phyloP scores from a whole-genome alignment of 2,888 invertebrate species.

The Spatulosminthurus flaviceps region DNA sequence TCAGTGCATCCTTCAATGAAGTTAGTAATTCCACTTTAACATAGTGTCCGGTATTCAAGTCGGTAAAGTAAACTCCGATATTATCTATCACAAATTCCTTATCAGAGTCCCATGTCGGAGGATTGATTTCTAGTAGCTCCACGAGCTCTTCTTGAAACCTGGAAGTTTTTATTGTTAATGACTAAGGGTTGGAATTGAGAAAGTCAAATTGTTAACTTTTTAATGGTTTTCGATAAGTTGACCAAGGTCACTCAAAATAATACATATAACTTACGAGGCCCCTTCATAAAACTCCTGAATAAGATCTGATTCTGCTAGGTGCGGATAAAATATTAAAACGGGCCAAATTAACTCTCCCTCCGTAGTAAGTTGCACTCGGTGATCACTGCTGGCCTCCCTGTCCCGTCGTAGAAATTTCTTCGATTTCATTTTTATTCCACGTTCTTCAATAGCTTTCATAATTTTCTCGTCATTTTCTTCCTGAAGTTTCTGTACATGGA shows the following conservation, averaged over 20 bases:
- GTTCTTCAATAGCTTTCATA: constrained; percentile 64
- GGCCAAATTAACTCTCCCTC: constrained; percentile 81
- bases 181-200: too few relatives aligned
- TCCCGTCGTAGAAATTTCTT: constrained; percentile 51
- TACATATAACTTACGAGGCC: constrained; percentile 68
- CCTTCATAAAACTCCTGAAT: constrained; percentile 83
- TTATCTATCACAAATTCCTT: constrained; percentile 72
- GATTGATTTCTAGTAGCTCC: constrained; percentile 74
- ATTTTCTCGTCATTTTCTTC: constrained; percentile 57
- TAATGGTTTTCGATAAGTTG: too few relatives aligned
- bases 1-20: constrained; percentile 73
- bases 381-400: constrained; percentile 45
- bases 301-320: constrained; percentile 86
- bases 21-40: constrained; percentile 71
- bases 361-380: constrained; percentile 52
- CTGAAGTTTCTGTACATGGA: constrained; percentile 51
- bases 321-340: constrained; percentile 87
- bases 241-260: too few relatives aligned
- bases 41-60: constrained; percentile 71
- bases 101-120: constrained; percentile 77
- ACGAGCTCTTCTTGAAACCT: constrained; percentile 73
- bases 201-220: too few relatives aligned
- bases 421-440: constrained; percentile 58
- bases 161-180: too few relatives aligned
- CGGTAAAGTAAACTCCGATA: constrained; percentile 80